Evolutionary conservation across 2,113 vertebrate species (phyloP).

Genomic region (Ailurus styani): DNA sequence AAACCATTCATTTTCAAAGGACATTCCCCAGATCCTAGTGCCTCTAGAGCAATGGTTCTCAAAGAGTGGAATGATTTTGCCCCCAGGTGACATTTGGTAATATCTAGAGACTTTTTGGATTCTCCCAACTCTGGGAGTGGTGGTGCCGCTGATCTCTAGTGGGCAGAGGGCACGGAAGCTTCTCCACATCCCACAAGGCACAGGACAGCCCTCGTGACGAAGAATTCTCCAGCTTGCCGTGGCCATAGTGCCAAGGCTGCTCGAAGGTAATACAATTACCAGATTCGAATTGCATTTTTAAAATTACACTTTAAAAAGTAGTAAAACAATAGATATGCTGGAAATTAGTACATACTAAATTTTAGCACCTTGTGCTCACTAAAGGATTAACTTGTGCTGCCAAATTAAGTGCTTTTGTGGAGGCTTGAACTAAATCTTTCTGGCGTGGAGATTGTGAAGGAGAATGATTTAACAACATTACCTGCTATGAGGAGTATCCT

Average conservation of each 20-base stretch:
- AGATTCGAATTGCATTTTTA: not conserved
- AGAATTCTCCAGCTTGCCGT: not conserved
- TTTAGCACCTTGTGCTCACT: not conserved
- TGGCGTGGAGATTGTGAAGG: not conserved
- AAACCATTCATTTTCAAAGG: not conserved
- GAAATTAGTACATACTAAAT: not conserved
- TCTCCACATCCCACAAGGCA: not conserved
- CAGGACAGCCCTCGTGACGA: not conserved
- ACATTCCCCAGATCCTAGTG: not conserved
- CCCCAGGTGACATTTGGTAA: not conserved
- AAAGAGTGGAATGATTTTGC: not conserved
- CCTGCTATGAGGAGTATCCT: not conserved
- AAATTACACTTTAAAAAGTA: not conserved
- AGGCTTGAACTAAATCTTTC: not conserved
- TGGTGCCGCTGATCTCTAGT: not conserved
- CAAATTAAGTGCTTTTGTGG: not conserved
- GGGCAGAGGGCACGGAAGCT: not conserved
- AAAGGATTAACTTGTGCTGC: not conserved
- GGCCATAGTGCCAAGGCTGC: not conserved
- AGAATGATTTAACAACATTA: not conserved
- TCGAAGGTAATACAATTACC: not conserved
- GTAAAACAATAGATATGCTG: not conserved
- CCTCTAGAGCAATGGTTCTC: not conserved
- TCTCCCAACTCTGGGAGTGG: not conserved
- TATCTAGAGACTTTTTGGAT: not conserved